Evolutionary conservation across 2,888 invertebrate genomes (phyloP), one percentile per base, ranked within the genome.

Genomic region (Hypsopygia costalis): DNA sequence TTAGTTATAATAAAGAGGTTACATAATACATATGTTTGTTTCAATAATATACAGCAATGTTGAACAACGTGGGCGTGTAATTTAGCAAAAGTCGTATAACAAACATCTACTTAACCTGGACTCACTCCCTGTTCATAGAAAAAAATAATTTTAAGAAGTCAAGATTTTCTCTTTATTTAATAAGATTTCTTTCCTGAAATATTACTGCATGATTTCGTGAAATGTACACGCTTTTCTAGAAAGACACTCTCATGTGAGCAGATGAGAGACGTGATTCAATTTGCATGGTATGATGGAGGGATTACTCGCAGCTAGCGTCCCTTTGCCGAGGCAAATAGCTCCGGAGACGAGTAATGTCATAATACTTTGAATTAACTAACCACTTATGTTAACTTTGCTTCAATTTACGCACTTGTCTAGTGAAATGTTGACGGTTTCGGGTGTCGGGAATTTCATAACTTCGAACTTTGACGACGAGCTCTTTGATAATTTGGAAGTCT

Each of bases 221-320:
- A 45, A 50, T 43, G 42, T 44, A 36, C 45, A 32, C 31, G 34
- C 27, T 42, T 40, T 40, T 31, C 37, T 21, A 55, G 62, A 63
- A 64, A 69, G 64, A 68, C 64, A 70, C 65, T 58, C 52, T 67
- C 69, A 59, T 71, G 65, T 62, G 69, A 68, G 69, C 73, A 72
- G 76, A 82, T 80, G 82, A 76, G 69, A 74, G 76, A 78, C 83
- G 83, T 85, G 85, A 81, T 83, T 83, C 79, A 82, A 86, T 86
- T 85, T 86, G 73, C 80, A 81, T 82, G 70, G 59, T 66, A 66
- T 78, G 81, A 81, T 78, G 77, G 80, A 80, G 74, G 79, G 78
- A 83, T 83, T 81, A 83, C 58, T 64, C 55, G 55, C 58, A 55
- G 62, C 63, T 58, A 52, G 44, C 51, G 63, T 60, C 60, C 58